Evolutionary conservation across 2,797 vertebrate species (phyloP), one percentile per base, ranked within the genome.

Genomic region (Chiloscyllium punctatum): DNA sequence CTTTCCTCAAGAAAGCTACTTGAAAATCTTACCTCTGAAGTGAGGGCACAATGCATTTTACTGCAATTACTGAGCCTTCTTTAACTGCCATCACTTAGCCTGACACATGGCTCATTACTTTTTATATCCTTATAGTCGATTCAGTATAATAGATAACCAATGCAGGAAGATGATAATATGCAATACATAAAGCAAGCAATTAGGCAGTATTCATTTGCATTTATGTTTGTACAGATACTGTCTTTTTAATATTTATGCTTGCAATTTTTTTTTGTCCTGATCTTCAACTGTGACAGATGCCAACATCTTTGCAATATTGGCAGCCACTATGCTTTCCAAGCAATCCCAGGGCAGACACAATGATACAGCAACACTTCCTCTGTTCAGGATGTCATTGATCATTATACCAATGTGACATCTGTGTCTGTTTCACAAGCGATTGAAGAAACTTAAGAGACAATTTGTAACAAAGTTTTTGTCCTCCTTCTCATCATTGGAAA

Each of bases 51-150:
- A 92, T 92, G 62, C 68, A 37, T 37, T 92, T 69, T 23, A 5
- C 23, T 11, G 90, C 62, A 42, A 3, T 8, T 92, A 92, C 69
- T 42, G 25, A 69, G 90, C n/a, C 66, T 92, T 66, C n/a, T 37
- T 92, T 69, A 21, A 37, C 90, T 37, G n/a, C n/a, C 21, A 92
- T 37, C 62, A 69, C 62, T 92, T 92, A 92, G 90, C 68, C 21
- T 69, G 21, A 68, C n/a, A 13, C 37, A 92, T 69, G 90, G 90
- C 62, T 92, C 90, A 92, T 92, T 92, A 68, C 18, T 37, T 92
- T 92, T 92, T 92, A 69, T 42, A 92, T 91, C 68, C 88, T 62
- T 66, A 68, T 37, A 66, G 57, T 91, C 66, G 88, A 66, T 92
- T 92, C 37, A 69, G 62, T 69, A 27, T 68, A 69, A 92, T 69